Evolutionary conservation across 2,888 invertebrate species (phyloP).

Genomic region (Congeria kusceri): DNA sequence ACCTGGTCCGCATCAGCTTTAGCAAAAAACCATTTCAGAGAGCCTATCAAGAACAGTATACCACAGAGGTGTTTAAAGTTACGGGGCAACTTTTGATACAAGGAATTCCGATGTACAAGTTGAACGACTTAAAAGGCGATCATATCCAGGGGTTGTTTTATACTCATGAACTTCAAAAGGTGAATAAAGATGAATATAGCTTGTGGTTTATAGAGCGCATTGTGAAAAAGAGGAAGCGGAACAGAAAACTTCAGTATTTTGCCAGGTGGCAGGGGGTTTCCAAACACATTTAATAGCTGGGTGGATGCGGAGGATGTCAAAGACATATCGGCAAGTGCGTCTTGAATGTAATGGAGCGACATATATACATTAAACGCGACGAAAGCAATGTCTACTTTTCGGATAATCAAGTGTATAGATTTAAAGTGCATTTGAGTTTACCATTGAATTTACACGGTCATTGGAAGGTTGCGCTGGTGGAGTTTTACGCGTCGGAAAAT

Average conservation of each 20-base stretch:
- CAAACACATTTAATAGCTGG: too few relatives aligned
- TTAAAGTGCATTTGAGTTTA: conserved; percentile 31
- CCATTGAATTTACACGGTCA: conserved; percentile 13
- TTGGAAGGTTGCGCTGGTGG: conserved; percentile 22
- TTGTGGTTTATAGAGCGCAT: too few relatives aligned
- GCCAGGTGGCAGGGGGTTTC: too few relatives aligned
- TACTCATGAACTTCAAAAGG: conserved; percentile 8
- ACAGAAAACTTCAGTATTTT: too few relatives aligned
- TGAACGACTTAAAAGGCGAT: conserved; percentile 8
- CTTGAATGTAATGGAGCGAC: too few relatives aligned
- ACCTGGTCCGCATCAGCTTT: conserved; percentile 6
- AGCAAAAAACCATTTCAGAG: conserved; percentile 9
- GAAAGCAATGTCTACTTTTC: conserved; percentile 9
- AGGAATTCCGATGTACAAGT: conserved; percentile 8
- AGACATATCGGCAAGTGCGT: too few relatives aligned
- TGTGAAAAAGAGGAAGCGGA: too few relatives aligned
- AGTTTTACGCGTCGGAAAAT: conserved; percentile 20
- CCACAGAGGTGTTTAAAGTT: conserved; percentile 10
- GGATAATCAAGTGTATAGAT: conserved; percentile 20
- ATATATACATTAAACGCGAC: conserved; percentile 12
- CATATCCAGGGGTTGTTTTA: conserved; percentile 10
- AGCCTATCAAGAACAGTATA: neutral
- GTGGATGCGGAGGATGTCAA: too few relatives aligned
- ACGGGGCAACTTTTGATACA: neutral
- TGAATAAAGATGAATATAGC: neutral